Evolutionary conservation across 2,113 vertebrate species (phyloP), one percentile per base, ranked within the genome.

Genomic region (Salvelinus sp.): DNA sequence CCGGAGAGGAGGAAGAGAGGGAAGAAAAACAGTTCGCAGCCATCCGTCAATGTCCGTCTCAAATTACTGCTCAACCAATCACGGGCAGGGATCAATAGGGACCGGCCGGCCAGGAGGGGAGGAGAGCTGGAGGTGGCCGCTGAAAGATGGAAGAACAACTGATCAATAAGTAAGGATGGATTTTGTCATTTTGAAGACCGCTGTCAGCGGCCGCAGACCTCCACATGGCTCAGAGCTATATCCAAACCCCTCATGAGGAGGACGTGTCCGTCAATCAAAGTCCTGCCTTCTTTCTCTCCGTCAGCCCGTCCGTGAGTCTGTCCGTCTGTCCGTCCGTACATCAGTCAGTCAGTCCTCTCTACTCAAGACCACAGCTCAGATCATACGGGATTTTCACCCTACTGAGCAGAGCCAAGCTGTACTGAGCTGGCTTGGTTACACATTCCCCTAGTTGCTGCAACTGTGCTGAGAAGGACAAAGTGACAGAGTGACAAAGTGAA

Each of bases 1-100:
- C 1, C 81, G 66, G 89, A 93, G 90, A 89, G 91, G 87, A 90
- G 68, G 75, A 63, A 82, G 88, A 92, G 78, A 75, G 54, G 71
- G 57, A 95, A 90, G 93, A 86, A 89, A 93, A 93, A 91, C 88
- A 90, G 90, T 88, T 90, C 75, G 86, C 91, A 85, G 76, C 85
- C 94, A 96, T 97, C 94, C 89, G 88, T 96, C 96, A 96, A 86
- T 88, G 94, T 96, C 95, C 87, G 85, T 90, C 94, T 93, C 89
- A 90, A 90, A 94, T 94, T 91, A 91, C 88, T 82, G 88, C 91
- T 89, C 94, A 85, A 95, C 94, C 91, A 93, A 95, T 95, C 95
- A 94, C 90, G 67, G 62, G 85, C 73, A 80, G 83, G 92, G 94
- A 96, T 96, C 96, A 91, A 94, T 95, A 93, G 82, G 87, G 88